Evolutionary conservation across 2,888 invertebrate genomes (phyloP).

Genomic region (Drosophila maculinotata): DNA sequence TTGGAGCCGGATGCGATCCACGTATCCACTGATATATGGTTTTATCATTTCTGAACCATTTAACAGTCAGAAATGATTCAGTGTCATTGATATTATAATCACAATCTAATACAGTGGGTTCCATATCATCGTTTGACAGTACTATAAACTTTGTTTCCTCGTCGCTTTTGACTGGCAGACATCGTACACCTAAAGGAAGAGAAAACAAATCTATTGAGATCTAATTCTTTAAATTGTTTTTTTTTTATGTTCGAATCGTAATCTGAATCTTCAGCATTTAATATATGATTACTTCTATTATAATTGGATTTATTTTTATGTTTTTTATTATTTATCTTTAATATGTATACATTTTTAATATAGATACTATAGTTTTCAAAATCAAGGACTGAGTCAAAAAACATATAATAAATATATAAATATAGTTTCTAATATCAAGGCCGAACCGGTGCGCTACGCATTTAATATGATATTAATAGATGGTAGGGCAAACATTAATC

Average conservation of each 20-base stretch:
- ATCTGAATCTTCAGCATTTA: too few species aligned
- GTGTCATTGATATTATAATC: conserved; percentile 58
- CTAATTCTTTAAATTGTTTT: background rate
- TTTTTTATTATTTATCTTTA: too few species aligned
- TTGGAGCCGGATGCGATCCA: conserved; percentile 56
- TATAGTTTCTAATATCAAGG: background rate
- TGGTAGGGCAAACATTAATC: conserved; percentile 1
- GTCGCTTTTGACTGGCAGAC: conserved; percentile 42
- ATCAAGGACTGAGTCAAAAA: too few species aligned
- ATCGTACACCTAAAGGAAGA: conserved; percentile 32
- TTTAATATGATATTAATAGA: background rate
- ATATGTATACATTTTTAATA: too few species aligned
- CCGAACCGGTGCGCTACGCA: background rate
- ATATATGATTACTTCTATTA: too few species aligned
- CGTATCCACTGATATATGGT: conserved; percentile 69
- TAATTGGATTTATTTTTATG: too few species aligned
- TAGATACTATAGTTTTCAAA: too few species aligned
- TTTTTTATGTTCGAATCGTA: too few species aligned
- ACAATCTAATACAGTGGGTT: conserved; percentile 64
- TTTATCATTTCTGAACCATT: conserved; percentile 67
- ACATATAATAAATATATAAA: background rate
- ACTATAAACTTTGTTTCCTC: conserved; percentile 53
- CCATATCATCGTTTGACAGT: conserved; percentile 60
- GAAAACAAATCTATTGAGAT: background rate
- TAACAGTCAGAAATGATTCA: conserved; percentile 54